phyloP scores from a whole-genome alignment of 2,797 vertebrate genomes.

The Meriones psammophilus region DNA sequence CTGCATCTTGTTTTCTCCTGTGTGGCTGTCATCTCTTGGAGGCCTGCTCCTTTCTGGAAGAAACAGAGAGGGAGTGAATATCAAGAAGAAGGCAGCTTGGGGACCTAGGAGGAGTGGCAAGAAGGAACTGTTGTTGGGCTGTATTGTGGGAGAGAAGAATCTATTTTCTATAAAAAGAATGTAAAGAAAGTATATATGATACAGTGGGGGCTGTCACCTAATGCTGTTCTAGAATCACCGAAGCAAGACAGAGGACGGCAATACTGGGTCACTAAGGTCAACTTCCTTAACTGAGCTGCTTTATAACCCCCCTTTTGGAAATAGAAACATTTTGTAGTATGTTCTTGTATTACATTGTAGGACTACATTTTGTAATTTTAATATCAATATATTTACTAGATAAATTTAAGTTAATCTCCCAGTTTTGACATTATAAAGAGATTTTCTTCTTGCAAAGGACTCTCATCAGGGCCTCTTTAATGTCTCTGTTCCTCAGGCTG shows the following conservation, averaged over 20 bases:
- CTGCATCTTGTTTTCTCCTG: background rate
- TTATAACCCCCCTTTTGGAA: background rate
- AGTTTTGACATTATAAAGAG: background rate
- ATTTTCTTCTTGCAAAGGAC: background rate
- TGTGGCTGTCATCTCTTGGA: background rate
- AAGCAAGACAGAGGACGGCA: background rate
- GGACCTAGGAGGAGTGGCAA: background rate
- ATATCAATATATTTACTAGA: background rate
- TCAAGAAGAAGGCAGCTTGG: background rate
- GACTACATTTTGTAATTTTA: background rate
- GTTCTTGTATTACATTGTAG: background rate
- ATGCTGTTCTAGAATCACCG: background rate
- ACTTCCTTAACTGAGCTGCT: background rate
- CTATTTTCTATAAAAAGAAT: background rate
- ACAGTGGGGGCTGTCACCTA: background rate
- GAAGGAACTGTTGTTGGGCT: rapidly evolving
- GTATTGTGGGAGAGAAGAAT: background rate
- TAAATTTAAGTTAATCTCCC: background rate
- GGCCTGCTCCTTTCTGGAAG: background rate
- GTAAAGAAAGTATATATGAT: background rate
- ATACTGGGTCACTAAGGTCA: background rate
- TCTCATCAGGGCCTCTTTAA: conserved; percentile 27
- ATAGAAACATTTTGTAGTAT: background rate
- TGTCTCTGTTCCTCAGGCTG: background rate
- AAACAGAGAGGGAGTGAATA: background rate